Conservation (phyloP, 2,888 invertebrate genomes). For the Agrotis ipsilon region DNA sequence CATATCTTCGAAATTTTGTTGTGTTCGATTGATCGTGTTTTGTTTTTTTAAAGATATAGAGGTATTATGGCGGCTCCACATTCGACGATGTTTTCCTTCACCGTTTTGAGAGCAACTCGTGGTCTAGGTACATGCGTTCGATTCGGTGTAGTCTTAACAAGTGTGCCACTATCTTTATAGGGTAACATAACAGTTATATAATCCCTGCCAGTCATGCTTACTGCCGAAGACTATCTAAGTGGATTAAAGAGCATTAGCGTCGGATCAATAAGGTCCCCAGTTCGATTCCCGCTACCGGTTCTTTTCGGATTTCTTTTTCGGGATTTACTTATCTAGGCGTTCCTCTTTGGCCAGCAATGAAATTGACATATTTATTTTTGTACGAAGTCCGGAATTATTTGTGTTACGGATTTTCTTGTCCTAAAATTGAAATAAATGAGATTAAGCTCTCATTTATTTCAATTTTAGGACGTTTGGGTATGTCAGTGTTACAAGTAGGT, state of each 20-base stretch:
- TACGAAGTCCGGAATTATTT: conserved; percentile 34
- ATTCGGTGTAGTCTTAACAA: too few species aligned
- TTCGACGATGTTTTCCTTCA: too few species aligned
- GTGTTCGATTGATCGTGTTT: conserved; percentile 23
- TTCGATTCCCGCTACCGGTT: conserved; percentile 70
- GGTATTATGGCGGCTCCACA: too few species aligned
- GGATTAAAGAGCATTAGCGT: conserved; percentile 85
- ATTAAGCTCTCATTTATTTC: too few species aligned
- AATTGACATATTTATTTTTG: conserved; percentile 65
- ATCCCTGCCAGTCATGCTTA: conserved; percentile 87
- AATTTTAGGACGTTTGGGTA: conserved; percentile 34
- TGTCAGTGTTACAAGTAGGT: conserved; percentile 16
- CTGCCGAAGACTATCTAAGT: conserved; percentile 82
- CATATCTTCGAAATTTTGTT: too few species aligned
- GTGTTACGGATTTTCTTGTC: conserved; percentile 27
- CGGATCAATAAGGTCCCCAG: conserved; percentile 80
- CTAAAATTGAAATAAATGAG: conserved; percentile 53
- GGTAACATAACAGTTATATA: conserved; percentile 69
- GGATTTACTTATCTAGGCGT: conserved; percentile 61
- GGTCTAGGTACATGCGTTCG: too few species aligned
- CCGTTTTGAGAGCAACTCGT: too few species aligned
- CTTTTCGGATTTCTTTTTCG: conserved; percentile 57
- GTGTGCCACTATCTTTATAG: conserved; percentile 33
- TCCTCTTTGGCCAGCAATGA: conserved; percentile 43
- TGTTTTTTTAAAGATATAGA: conserved; percentile 7